Evolutionary conservation across 2,888 invertebrate genomes (phyloP), one percentile per base, ranked within the genome.

Genomic region (Cryptocephalus primarius): DNA sequence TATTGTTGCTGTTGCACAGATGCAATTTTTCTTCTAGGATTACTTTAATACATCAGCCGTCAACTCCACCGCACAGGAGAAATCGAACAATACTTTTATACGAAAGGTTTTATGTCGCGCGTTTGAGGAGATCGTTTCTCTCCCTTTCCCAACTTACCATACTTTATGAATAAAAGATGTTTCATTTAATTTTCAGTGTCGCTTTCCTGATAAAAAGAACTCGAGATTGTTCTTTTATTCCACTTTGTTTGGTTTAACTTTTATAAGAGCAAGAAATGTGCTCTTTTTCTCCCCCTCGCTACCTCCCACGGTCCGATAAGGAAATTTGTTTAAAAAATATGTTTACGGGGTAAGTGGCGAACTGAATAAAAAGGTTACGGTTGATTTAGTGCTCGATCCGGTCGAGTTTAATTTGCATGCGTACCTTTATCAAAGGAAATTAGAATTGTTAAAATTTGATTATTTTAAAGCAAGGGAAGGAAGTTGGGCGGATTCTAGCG

Each of bases 1-100:
- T 22, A 22, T 22, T 22, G 22, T 22, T 22, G 22, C 22, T 22
- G 22, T 22, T 22, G 22, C 22, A 22, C 22, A 6, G 22, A 22
- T 22, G 22, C 22, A 22, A 22, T 22, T 22, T 22, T 22, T 22
- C 22, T 22, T 22, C 3, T 22, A 22, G 22, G 22, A 22, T 22
- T 22, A 22, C 22, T 22, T 22, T 22, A 22, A 22, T 22, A 22
- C 22, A 62, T 65, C 65, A 62, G 54, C 60, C 60, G 62, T 58
- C 61, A 60, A 59, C 60, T 59, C 43, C 59, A 22, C 60, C 56
- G 56, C 59, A 56, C 59, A 54, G 59, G 64, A 65, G 63, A 64
- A 65, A 65, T 63, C 59, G 63, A 62, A 62, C 62, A 62, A 60
- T 60, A 60, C 64, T 63, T 63, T 65, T 62, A 56, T 56, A 56